Evolutionary conservation across 2,888 invertebrate genomes (phyloP).

Genomic region (Pteria penguin): DNA sequence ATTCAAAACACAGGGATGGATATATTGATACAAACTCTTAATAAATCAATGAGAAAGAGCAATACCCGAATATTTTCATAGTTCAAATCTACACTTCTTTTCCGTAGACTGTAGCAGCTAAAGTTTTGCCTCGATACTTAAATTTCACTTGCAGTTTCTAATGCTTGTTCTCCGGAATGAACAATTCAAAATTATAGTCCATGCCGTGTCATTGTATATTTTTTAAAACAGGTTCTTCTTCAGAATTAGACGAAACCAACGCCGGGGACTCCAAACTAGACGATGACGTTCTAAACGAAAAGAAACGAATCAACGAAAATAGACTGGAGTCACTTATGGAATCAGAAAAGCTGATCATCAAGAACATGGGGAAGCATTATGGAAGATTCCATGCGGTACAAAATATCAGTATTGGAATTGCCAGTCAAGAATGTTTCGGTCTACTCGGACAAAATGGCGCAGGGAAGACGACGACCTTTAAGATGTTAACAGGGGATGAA

Average conservation of each 20-base stretch:
- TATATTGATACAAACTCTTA: too few species aligned
- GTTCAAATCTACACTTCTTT: too few species aligned
- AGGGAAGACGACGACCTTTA: slow-evolving; percentile 93
- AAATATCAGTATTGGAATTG: slow-evolving; percentile 72
- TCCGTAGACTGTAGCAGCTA: too few species aligned
- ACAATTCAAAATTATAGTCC: too few species aligned
- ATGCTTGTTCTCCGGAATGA: too few species aligned
- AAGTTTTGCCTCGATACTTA: too few species aligned
- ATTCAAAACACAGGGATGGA: too few species aligned
- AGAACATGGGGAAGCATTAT: slow-evolving; percentile 86
- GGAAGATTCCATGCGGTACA: slow-evolving; percentile 81
- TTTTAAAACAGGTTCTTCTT: not conserved
- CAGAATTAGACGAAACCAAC: not conserved
- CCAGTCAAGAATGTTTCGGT: slow-evolving; percentile 87
- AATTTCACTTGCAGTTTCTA: too few species aligned
- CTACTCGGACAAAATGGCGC: slow-evolving; percentile 92
- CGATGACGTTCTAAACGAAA: slow-evolving; percentile 78
- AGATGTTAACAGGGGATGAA: slow-evolving; percentile 83
- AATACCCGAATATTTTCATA: too few species aligned
- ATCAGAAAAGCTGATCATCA: slow-evolving; percentile 31
- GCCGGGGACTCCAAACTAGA: slow-evolving; percentile 51
- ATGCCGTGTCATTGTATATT: too few species aligned
- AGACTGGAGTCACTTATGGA: slow-evolving; percentile 27
- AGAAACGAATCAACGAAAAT: slow-evolving; percentile 70
- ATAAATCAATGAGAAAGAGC: too few species aligned